Conservation (phyloP, 2,888 invertebrate genomes). For the Oxycera nigricornis region DNA sequence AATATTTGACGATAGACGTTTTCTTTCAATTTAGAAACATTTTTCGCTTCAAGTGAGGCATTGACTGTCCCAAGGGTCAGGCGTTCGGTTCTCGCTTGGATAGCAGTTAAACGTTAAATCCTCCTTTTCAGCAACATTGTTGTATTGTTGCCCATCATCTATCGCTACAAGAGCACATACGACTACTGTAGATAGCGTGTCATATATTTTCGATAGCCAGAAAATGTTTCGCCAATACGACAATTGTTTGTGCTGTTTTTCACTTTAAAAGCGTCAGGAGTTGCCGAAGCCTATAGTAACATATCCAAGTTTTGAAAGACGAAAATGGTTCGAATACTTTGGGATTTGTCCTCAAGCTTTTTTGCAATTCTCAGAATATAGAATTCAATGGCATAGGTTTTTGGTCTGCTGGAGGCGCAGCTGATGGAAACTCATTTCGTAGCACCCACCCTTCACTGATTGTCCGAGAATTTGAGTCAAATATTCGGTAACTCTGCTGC, state of each 20-base stretch:
- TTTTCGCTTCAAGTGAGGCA: slow-evolving; percentile 35
- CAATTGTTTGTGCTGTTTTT: neutral
- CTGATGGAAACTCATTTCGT: no score
- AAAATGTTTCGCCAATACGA: neutral
- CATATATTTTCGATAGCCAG: slow-evolving; percentile 7
- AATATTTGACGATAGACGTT: slow-evolving; percentile 39
- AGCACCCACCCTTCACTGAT: no score
- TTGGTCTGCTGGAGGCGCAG: no score
- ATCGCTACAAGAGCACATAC: no score
- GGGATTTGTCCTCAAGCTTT: no score
- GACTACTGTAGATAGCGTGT: neutral
- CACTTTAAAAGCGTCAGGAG: neutral
- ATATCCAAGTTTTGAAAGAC: neutral
- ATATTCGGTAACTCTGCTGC: no score
- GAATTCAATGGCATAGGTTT: no score
- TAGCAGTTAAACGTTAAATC: slow-evolving; percentile 25
- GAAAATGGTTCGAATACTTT: neutral
- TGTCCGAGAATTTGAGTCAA: no score
- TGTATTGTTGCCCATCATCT: neutral
- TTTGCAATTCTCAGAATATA: no score
- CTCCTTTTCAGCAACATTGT: neutral
- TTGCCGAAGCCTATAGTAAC: neutral
- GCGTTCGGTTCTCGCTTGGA: neutral
- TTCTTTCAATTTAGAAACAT: slow-evolving; percentile 40
- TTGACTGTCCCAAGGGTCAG: slow-evolving; percentile 34